Conservation (phyloP, 2,113 vertebrate genomes). For the Diglossa brunneiventris region DNA sequence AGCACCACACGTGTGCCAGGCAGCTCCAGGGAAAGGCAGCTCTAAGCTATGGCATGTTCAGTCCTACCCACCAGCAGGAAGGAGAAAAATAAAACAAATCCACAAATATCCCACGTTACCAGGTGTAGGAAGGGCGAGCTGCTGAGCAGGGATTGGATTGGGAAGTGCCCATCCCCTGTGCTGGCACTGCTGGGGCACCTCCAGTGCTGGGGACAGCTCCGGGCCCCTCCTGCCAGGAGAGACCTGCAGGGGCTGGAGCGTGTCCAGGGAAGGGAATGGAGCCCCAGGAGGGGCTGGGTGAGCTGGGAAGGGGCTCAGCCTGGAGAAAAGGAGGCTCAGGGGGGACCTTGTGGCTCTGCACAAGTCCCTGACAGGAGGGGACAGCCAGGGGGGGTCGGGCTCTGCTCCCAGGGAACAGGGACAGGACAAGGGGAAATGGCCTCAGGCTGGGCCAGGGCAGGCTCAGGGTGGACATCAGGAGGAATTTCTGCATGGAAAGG, state of each 20-base stretch:
- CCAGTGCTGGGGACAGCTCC: not conserved
- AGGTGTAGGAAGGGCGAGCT: not conserved
- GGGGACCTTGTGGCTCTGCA: not conserved
- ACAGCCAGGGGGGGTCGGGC: not conserved
- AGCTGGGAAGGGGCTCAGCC: not conserved
- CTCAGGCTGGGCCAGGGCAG: not conserved
- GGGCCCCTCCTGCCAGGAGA: not conserved
- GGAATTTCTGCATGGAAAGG: not conserved
- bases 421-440: not conserved
- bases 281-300: not conserved
- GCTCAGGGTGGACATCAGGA: fast-evolving
- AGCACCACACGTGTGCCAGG: not conserved
- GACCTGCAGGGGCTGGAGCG: not conserved
- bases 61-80: not conserved
- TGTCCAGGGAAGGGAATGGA: not conserved
- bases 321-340: not conserved
- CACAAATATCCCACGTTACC: fast-evolving
- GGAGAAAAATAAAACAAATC: not conserved
- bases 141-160: not conserved
- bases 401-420: not conserved
- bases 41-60: fast-evolving
- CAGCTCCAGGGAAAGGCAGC: not conserved
- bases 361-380: not conserved
- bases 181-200: not conserved
- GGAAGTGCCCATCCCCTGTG: not conserved